A percentile compares a stretch with the other conserved stretches of the same genome.
Evolutionary conservation across 2,113 vertebrate species (phyloP).

Genomic region (Numida meleagris): DNA sequence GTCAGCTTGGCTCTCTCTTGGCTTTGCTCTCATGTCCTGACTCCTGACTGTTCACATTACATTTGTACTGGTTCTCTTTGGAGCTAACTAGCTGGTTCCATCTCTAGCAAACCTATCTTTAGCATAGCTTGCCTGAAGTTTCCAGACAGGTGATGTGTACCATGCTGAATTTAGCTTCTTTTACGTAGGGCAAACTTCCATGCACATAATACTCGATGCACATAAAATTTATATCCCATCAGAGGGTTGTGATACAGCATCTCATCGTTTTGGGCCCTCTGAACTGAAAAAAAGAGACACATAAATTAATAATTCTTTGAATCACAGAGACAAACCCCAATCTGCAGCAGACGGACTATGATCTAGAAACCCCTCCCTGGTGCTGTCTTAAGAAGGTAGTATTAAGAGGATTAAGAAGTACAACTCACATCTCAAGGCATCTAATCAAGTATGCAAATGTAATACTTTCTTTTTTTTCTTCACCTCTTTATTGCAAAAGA

Average conservation of each 20-base stretch:
- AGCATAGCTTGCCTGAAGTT: background rate
- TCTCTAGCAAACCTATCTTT: background rate
- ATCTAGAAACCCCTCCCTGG: background rate
- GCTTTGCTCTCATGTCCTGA: background rate
- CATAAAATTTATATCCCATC: background rate
- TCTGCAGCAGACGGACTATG: background rate
- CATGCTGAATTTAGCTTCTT: background rate
- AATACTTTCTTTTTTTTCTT: background rate
- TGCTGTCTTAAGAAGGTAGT: background rate
- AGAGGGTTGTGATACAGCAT: background rate
- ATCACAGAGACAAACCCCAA: background rate
- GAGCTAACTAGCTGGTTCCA: background rate
- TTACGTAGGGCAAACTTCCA: background rate
- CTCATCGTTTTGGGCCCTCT: background rate
- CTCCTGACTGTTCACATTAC: background rate
- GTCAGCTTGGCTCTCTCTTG: accelerated
- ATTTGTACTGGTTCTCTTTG: background rate
- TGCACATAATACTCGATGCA: background rate
- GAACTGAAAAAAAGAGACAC: background rate
- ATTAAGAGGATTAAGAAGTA: background rate
- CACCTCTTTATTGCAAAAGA: background rate
- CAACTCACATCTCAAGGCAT: background rate
- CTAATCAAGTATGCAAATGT: background rate
- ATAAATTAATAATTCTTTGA: background rate
- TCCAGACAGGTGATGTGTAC: background rate